Evolutionary conservation across 1,140 invertebrate genomes (phyloP), one percentile per base, ranked within the genome.

Genomic region (Agrypnia vestita): DNA sequence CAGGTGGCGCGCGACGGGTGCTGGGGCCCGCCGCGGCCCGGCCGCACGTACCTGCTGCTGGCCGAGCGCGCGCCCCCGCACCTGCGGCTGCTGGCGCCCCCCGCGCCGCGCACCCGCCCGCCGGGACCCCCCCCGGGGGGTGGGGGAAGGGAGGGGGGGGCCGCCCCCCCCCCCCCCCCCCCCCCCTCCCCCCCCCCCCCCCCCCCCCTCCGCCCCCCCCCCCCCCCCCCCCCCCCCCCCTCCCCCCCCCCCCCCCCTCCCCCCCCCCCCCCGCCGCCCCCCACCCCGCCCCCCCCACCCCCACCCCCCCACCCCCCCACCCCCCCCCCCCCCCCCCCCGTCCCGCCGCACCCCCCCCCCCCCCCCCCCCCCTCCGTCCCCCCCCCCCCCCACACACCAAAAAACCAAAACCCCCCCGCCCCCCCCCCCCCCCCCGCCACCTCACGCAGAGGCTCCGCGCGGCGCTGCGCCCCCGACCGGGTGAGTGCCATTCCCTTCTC

Each of bases 21-120:
- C 92, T 92, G 59, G 89, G 88, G 92, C 91, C 90, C 86, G 91
- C 92, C 84, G 91, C 93, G 86, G 90, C 90, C 84, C 87, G 90
- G 85, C 90, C 90, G 64, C n/a, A 43, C 72, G 4, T 83, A 83
- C 76, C 53, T 81, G 51, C 76, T 81, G 61, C 72, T 83, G 69
- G 79, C 62, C 1, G 72, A 79, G 64, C 44, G 79, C n/a, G 62
- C 62, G 59, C 74, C 72, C 72, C 47, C 46, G 35, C 69, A 55
- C 10, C 74, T 80, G 56, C 56, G 56, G 6, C 81, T 80, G 69
- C 75, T 80, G 21, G 56, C 69, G 47, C 78, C 72, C 43, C 81
- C 81, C 21, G 73, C 75, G 53, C 75, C 76, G 19, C 75, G 55
- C 43, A 56, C 73, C 47, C 61, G 17, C 35, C 79, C 76, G 11